Conservation (phyloP, 2,113 vertebrate species). For the Artemisiospiza belli region DNA sequence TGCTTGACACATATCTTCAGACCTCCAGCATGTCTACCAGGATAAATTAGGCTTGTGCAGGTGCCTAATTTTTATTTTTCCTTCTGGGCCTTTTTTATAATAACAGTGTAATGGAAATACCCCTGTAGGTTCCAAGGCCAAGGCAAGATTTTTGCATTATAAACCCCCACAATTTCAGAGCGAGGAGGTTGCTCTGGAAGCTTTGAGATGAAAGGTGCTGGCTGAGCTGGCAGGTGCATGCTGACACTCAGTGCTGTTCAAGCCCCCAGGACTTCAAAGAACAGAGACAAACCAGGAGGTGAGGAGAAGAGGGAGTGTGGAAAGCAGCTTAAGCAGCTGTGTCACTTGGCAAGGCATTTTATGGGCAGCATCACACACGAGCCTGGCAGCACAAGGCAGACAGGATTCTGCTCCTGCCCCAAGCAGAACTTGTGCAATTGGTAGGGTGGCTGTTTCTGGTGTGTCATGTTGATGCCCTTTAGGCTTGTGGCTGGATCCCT, state of each 20-base stretch:
- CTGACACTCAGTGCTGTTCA: not conserved
- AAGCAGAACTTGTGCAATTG: not conserved
- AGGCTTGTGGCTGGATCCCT: not conserved
- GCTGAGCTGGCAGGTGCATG: not conserved
- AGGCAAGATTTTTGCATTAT: not conserved
- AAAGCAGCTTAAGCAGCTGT: not conserved
- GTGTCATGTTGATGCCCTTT: not conserved
- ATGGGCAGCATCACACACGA: accelerated
- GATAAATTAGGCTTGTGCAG: not conserved
- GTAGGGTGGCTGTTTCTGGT: not conserved
- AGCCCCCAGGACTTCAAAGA: not conserved
- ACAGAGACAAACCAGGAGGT: accelerated
- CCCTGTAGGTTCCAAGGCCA: not conserved
- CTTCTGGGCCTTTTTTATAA: not conserved
- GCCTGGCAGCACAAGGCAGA: accelerated
- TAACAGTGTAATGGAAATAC: not conserved
- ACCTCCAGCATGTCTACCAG: accelerated
- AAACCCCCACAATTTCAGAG: not conserved
- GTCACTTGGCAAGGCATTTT: not conserved
- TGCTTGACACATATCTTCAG: not conserved
- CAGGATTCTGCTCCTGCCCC: not conserved
- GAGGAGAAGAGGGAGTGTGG: not conserved
- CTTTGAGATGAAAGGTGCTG: not conserved
- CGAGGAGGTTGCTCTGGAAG: not conserved
- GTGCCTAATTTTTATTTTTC: not conserved